Percentiles rank a stretch among this genome's conserved stretches.
Conservation (phyloP, 2,113 vertebrate genomes). For the Bathybates hornii region DNA sequence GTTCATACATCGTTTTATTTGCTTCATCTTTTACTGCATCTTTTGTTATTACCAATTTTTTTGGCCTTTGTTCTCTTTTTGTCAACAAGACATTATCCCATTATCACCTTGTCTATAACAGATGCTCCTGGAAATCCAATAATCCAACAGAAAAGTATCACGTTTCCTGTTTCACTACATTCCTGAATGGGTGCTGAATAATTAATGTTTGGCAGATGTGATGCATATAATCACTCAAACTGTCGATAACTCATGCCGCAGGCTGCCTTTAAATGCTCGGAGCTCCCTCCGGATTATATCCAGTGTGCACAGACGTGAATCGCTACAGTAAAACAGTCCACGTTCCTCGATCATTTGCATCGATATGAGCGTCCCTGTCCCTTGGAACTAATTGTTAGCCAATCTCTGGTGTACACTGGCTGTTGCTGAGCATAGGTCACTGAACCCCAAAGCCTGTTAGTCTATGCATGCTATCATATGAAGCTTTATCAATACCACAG, state of each 20-base stretch:
- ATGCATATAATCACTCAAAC: conserved; percentile 1
- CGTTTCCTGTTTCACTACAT: background rate
- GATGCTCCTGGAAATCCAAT: conserved; percentile 6
- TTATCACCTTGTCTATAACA: background rate
- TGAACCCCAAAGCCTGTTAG: conserved; percentile 15
- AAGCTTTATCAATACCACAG: conserved; percentile 51
- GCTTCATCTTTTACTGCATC: background rate
- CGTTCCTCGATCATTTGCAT: conserved; percentile 51
- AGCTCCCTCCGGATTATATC: conserved; percentile 15
- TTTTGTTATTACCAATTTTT: background rate
- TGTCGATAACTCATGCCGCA: conserved; percentile 24
- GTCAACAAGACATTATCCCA: background rate
- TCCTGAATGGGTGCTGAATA: conserved; percentile 30
- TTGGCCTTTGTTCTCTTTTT: background rate
- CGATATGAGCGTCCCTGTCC: conserved; percentile 37
- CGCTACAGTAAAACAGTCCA: conserved; percentile 38
- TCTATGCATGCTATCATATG: conserved; percentile 45
- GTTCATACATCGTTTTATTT: background rate
- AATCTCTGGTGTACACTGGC: conserved; percentile 5
- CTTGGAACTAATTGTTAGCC: conserved; percentile 52
- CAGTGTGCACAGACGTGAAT: conserved; percentile 41
- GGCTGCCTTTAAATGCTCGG: conserved; percentile 38
- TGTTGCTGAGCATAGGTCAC: conserved; percentile 44
- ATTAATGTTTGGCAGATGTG: conserved; percentile 38
- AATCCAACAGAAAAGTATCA: conserved; percentile 21